These are phyloP conservation scores for Austrolebias charrua DNA, from an alignment of 2,797 vertebrate genomes.

Conservation along the genomic window DNA sequence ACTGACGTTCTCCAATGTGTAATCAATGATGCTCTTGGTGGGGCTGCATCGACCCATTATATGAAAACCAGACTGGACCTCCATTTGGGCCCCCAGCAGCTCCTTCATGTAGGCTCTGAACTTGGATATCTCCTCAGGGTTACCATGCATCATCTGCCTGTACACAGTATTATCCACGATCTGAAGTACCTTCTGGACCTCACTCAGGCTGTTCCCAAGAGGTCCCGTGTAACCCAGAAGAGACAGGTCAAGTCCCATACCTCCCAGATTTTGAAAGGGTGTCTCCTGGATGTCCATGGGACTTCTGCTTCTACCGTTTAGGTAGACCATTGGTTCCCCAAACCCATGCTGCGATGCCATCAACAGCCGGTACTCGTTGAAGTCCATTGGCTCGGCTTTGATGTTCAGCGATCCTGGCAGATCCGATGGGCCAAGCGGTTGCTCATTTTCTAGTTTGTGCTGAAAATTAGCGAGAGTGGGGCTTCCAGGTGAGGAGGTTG, in stretches of 20 bases:
- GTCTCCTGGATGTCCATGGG: slow-evolving; percentile 87
- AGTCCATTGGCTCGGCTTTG: slow-evolving; percentile 93
- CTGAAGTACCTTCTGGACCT: slow-evolving; percentile 96
- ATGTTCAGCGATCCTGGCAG: slow-evolving; percentile 87
- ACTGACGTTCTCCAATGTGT: slow-evolving; percentile 93
- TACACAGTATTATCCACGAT: slow-evolving; percentile 95
- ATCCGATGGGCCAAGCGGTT: slow-evolving; percentile 84
- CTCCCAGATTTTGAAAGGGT: slow-evolving; percentile 89
- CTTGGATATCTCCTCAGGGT: slow-evolving; percentile 90
- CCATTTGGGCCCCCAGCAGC: slow-evolving; percentile 87
- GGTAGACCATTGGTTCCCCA: slow-evolving; percentile 83
- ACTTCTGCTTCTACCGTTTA: slow-evolving; percentile 88
- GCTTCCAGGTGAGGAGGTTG: slow-evolving; percentile 92
- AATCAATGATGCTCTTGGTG: slow-evolving; percentile 95
- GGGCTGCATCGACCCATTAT: slow-evolving; percentile 87
- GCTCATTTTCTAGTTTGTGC: slow-evolving; percentile 94
- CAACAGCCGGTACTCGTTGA: slow-evolving; percentile 92
- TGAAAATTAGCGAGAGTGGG: slow-evolving; percentile 90
- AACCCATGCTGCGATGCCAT: slow-evolving; percentile 86
- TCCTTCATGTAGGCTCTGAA: slow-evolving; percentile 95
- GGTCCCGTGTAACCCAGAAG: slow-evolving; percentile 82
- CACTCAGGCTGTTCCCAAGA: slow-evolving; percentile 88
- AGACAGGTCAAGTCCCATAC: slow-evolving; percentile 86
- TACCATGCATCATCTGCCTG: slow-evolving; percentile 92
- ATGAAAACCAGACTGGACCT: slow-evolving; percentile 85